Base-by-base conservation (phyloP, 2,113 vertebrate genomes). In the Menura novaehollandiae region DNA sequence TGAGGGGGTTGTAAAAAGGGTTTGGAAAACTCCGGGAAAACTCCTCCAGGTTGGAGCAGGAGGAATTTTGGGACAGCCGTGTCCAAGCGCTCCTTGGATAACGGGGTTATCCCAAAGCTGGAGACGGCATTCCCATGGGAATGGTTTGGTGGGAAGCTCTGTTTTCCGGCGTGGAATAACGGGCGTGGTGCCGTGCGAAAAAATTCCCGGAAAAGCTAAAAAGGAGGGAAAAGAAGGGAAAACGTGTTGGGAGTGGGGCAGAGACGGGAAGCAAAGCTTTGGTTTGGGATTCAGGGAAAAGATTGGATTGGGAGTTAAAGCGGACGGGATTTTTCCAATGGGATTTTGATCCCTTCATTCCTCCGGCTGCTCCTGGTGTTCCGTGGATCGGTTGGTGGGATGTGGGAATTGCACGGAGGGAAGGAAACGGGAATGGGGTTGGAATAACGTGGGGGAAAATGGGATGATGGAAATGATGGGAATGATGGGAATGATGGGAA, bases 181-280 rank as follows among this genome's bases (percentile, higher is more conserved):
- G 7, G 30, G 11, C 0, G 0, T 23, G 0, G 0, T 37, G 35
- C 44, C 7, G 1, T 2, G 4, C 11, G n/a, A 7, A 1, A 30
- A 46, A 37, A 19, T 41, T 15, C 26, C 15, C 4, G 3, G 24
- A 30, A 37, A 28, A 39, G 26, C 13, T n/a, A 4, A 73, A 51
- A 44, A 46, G 11, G 4, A 21, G 9, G 33, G 30, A 52, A n/a
- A 58, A 58, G 44, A 47, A 35, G 71, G 62, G 10, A 6, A 33
- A 9, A 72, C 11, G 2, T 2, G 15, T 2, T 71, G 27, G 30
- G 72, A 44, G 16, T 52, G 79, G 15, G 24, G n/a, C 13, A 15
- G 64, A 27, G 52, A 15, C 22, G 41, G 46, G 79, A 47, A 33
- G 78, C n/a, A 60, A 43, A 64, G 2, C 26, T 69, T 80, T 23